These are phyloP conservation scores for Vireo griseus DNA, from an alignment of 2,797 vertebrate genomes.

Conservation along the genomic window DNA sequence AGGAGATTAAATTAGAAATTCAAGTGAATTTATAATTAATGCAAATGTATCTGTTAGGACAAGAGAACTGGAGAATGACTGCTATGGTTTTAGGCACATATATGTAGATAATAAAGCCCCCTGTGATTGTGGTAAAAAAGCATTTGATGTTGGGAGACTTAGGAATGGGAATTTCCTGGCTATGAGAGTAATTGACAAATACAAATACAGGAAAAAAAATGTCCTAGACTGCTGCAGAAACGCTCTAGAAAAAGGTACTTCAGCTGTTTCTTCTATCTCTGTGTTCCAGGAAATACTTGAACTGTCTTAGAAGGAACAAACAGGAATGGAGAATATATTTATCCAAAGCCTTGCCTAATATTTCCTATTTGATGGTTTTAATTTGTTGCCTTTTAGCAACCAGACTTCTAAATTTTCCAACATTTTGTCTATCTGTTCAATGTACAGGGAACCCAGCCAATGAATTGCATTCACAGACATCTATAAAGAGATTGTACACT, in stretches of 20 bases:
- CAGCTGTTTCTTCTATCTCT: background rate
- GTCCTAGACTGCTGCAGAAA: background rate
- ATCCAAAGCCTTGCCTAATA: background rate
- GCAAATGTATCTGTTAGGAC: background rate
- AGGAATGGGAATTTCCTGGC: background rate
- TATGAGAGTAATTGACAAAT: background rate
- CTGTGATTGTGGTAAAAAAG: background rate
- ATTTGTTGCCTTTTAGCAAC: background rate
- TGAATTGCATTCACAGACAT: background rate
- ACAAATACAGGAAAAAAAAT: background rate
- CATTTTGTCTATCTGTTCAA: background rate
- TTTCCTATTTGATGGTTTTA: background rate
- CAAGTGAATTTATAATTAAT: background rate
- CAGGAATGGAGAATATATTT: background rate
- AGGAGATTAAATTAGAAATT: background rate
- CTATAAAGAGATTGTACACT: background rate
- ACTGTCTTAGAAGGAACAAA: background rate
- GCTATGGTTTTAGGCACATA: background rate
- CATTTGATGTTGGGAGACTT: background rate
- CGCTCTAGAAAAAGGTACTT: background rate
- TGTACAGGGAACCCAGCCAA: background rate
- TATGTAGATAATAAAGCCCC: accelerated
- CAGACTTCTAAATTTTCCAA: background rate
- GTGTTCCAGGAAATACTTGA: background rate
- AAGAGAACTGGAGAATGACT: background rate